These are phyloP conservation scores for Calyptommatus sinebrachiatus DNA, from an alignment of 2,113 vertebrate species.

Conservation along the genomic window DNA sequence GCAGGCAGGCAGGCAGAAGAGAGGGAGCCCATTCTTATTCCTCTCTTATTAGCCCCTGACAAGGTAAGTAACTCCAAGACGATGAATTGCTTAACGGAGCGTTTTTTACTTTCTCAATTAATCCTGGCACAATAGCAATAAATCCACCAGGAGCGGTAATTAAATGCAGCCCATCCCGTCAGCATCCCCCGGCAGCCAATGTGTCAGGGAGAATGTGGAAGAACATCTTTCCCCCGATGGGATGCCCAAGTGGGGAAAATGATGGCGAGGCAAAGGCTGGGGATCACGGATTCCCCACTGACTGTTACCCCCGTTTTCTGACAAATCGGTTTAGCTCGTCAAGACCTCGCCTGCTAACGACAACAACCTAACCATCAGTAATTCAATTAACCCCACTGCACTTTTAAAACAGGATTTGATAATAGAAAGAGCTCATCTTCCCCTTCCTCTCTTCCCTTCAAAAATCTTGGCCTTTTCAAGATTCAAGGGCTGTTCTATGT, in stretches of 20 bases:
- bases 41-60: slow-evolving; percentile 55
- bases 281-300: background rate
- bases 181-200: slow-evolving; percentile 29
- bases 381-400: slow-evolving; percentile 32
- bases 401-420: slow-evolving; percentile 39
- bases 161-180: slow-evolving; percentile 39
- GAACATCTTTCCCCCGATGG: slow-evolving; percentile 45
- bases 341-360: slow-evolving; percentile 21
- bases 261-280: slow-evolving; percentile 7
- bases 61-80: slow-evolving; percentile 54
- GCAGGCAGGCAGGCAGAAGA: background rate
- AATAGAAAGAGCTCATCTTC: slow-evolving; percentile 1
- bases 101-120: slow-evolving; percentile 65
- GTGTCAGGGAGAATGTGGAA: slow-evolving; percentile 48
- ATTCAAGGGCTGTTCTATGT: background rate
- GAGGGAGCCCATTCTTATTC: slow-evolving; percentile 49
- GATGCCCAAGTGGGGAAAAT: slow-evolving; percentile 42
- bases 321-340: slow-evolving; percentile 41
- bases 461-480: slow-evolving; percentile 22
- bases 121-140: slow-evolving; percentile 62
- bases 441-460: background rate
- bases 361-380: slow-evolving; percentile 29
- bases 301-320: background rate
- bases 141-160: slow-evolving; percentile 58
- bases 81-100: slow-evolving; percentile 61